Base-by-base conservation (phyloP, 92 coral and sea anemone genomes). In the Phymanthus crucifer region DNA sequence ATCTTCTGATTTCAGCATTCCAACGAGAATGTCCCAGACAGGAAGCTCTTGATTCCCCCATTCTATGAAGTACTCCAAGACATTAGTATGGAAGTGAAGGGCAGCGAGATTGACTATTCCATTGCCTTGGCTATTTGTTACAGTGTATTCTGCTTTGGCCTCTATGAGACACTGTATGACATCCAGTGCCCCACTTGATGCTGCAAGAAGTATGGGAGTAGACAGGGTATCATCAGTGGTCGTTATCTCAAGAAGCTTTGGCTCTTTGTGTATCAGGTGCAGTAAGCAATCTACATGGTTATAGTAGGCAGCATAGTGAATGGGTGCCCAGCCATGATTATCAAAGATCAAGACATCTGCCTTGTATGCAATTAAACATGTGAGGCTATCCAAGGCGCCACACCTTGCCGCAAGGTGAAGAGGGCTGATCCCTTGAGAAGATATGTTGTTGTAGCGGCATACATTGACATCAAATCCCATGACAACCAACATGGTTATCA, bases 381-480 rank as follows among this genome's bases (percentile, higher is more conserved):
- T 87, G 27, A 96, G 87, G 72, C 99, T 93, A 73, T 96, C 99
- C 77, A 96, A 71, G 6, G 99, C 92, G 47, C 99, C 99, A 84
- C 99, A 96, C 52, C 93, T 85, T 31, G 99, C 96, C 0, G 99
- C 99, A 9, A 96, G 83, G 66, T 96, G 99, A 21, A 96, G 72
- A 0, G 99, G 99, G 71, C 90, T 91, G 71, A 91, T 90, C 29
- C 99, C 99, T 40, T 96, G 94, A 0, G 99, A 87, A 0, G 94
- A 88, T 54, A 93, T 91, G 80, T 92, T 96, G 80, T 89, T 96
- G 73, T 83, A 91, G 8, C 97, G 92, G 19, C 98, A 91, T 9
- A 91, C 96, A 83, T 96, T 96, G 32, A 96, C 86, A 54, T 96
- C 99, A 76, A 93, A 91, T 9, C 98, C 98, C 94, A 92, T 87